Conservation (phyloP, 2,888 invertebrate species). For the Dione juno region DNA sequence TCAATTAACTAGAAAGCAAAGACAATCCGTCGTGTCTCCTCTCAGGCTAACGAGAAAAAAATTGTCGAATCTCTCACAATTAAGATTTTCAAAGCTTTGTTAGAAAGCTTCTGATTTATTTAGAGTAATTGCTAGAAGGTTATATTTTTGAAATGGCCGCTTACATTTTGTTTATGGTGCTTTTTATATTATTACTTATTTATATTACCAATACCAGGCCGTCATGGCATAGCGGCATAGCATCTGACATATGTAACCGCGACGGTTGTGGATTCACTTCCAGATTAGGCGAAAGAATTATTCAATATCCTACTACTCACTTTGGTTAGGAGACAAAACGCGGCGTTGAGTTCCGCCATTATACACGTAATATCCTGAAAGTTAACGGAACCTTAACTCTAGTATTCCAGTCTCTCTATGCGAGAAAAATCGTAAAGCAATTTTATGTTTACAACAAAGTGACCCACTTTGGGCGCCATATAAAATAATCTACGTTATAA, state of each 20-base stretch:
- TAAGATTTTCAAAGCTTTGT: conserved; percentile 2
- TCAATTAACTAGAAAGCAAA: conserved; percentile 29
- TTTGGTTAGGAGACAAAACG: neutral
- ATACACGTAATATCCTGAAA: too few relatives aligned
- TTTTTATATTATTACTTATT: neutral
- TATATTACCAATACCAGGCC: too few relatives aligned
- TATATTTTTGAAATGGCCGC: neutral
- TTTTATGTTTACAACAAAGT: too few relatives aligned
- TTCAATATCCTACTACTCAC: neutral
- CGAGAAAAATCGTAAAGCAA: too few relatives aligned
- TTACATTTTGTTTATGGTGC: neutral
- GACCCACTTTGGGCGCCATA: conserved; percentile 1
- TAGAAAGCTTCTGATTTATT: conserved; percentile 13
- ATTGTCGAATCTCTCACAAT: neutral
- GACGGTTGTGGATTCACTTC: neutral
- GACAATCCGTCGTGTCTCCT: conserved; percentile 13
- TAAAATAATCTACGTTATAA: conserved; percentile 5
- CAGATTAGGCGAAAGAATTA: neutral
- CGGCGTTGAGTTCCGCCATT: neutral
- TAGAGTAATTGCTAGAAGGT: neutral
- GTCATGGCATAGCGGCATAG: neutral
- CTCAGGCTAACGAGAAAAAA: conserved; percentile 25
- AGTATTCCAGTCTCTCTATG: too few relatives aligned
- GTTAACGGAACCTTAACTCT: too few relatives aligned
- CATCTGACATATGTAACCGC: too few relatives aligned